Percentiles rank a stretch among this genome's conserved stretches.
phyloP scores from a whole-genome alignment of 2,888 invertebrate species.

The Tribolium freemani region DNA sequence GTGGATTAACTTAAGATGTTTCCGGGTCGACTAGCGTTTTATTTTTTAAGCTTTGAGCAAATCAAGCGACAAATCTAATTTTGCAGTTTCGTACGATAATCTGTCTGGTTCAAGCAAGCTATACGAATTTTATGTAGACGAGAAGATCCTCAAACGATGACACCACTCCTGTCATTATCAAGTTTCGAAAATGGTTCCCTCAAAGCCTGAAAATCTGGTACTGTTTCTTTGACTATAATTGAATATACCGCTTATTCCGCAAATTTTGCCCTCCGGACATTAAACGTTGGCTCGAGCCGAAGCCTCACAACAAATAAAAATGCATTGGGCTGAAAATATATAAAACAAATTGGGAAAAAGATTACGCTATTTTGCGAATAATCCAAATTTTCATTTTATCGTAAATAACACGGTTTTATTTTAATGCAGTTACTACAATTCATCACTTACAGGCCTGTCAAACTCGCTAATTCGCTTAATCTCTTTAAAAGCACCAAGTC shows the following conservation, averaged over 20 bases:
- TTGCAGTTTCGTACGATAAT: constrained; percentile 4
- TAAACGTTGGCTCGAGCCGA: constrained; percentile 8
- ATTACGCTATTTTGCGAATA: neutral
- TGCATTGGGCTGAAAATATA: constrained; percentile 5
- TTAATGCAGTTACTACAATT: neutral
- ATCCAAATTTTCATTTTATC: neutral
- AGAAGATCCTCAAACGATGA: constrained; percentile 1
- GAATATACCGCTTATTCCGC: constrained; percentile 21
- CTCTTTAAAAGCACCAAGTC: too few species aligned
- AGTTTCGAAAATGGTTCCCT: constrained; percentile 23
- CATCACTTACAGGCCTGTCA: neutral
- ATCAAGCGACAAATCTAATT: constrained; percentile 5
- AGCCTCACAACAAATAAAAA: constrained; percentile 10
- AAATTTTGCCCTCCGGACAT: constrained; percentile 15
- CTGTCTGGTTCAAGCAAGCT: constrained; percentile 3
- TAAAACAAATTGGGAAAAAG: neutral
- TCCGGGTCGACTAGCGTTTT: too few species aligned
- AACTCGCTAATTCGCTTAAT: neutral
- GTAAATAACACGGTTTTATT: neutral
- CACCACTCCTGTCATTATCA: constrained; percentile 11
- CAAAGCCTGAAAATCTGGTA: constrained; percentile 27
- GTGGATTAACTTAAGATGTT: too few species aligned
- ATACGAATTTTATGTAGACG: constrained; percentile 9
- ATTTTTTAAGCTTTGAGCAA: constrained; percentile 1
- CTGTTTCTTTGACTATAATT: constrained; percentile 34